Percentiles rank a stretch among this genome's conserved stretches.
Evolutionary conservation across 2,888 invertebrate genomes (phyloP).

Genomic region (Bombylius discolor): DNA sequence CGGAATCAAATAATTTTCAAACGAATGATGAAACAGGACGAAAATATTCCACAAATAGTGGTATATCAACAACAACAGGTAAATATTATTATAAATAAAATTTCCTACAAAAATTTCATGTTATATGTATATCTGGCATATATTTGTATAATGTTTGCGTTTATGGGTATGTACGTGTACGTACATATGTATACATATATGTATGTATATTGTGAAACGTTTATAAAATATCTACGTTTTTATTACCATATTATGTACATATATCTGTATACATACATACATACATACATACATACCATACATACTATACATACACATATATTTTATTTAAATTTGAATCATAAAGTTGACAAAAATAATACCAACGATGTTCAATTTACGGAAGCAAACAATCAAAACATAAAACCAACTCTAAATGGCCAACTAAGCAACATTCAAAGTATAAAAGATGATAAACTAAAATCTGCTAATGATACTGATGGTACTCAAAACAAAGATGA

Average conservation of each 20-base stretch:
- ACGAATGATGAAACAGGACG: neutral
- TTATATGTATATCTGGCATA: no score
- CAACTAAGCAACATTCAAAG: neutral
- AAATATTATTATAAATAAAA: neutral
- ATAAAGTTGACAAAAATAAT: constrained; percentile 27
- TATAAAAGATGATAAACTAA: neutral
- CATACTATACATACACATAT: no score
- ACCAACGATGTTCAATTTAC: constrained; percentile 25
- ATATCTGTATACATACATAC: no score
- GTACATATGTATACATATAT: neutral
- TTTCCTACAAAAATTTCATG: no score
- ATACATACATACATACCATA: no score
- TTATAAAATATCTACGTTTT: no score
- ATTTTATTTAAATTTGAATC: no score
- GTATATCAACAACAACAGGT: neutral
- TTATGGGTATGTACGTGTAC: neutral
- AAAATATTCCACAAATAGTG: neutral
- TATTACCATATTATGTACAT: no score
- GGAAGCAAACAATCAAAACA: constrained; percentile 10
- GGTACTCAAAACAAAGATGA: constrained; percentile 7
- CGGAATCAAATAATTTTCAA: neutral
- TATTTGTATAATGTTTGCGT: neutral
- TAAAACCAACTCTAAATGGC: constrained; percentile 13
- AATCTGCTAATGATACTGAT: neutral
- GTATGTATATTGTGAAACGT: neutral